Evolutionary conservation across 2,888 invertebrate genomes (phyloP), one percentile per base, ranked within the genome.

Genomic region (Taenaris catops): DNA sequence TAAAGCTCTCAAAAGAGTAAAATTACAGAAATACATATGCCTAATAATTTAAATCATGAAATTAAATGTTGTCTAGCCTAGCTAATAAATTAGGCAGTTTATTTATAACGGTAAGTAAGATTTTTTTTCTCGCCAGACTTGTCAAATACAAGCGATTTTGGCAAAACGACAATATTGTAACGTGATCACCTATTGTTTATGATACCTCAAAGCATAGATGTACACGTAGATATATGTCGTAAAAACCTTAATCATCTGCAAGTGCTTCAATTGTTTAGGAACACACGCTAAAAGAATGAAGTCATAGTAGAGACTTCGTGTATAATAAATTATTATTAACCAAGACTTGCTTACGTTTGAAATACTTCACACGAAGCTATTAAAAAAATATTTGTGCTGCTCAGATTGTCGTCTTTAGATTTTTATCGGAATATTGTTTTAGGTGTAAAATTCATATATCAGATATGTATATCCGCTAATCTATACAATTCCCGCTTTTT

Each of bases 221-320:
- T 1, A 21, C 9, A 8, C 25, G 0, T 24, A 23, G 11, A 8
- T 19, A 19, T 33, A 25, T 34, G 20, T 38, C 36, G 40, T 51
- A 44, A 49, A 44, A 38, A 21, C 27, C n/a, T 38, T 44, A 40
- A 46, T 45, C 32, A 46, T 44, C 41, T 47, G 14, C 28, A 40
- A 41, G 39, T 41, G 35, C 28, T 34, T 18, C 41, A 35, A 48
- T 34, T 52, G 47, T 49, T 53, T 44, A 45, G 34, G 47, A 51
- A 47, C 56, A 53, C 52, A 53, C 50, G 53, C 50, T 51, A 44
- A 42, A 41, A 35, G 51, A 52, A 55, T 57, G 55, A 54, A 61
- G 61, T 63, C 58, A 62, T 33, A 63, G 51, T 42, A 53, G 49
- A 44, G 38, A 46, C 46, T 38, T 46, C 58, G 49, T 58, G 55